Evolutionary conservation across 2,888 invertebrate species (phyloP).

Genomic region (Myathropa florea): DNA sequence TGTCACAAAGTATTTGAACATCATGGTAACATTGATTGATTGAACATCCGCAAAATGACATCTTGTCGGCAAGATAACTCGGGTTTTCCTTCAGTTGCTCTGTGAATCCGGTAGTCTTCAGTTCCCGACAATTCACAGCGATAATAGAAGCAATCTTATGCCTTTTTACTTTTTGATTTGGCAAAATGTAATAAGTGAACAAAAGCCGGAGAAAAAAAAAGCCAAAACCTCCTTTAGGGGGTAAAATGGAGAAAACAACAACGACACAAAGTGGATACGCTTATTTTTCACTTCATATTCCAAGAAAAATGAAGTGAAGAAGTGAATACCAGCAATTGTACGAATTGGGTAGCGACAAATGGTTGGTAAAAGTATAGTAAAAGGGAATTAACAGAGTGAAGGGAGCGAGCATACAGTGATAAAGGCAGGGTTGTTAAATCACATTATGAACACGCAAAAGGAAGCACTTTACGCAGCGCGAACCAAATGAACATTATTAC

Average conservation of each 20-base stretch:
- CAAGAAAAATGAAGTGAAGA: neutral
- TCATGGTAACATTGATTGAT: slow-evolving; percentile 36
- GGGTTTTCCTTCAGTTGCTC: slow-evolving; percentile 1
- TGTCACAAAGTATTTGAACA: neutral
- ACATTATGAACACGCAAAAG: slow-evolving; percentile 69
- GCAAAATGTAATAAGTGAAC: slow-evolving; percentile 27
- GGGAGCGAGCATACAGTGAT: slow-evolving; percentile 1
- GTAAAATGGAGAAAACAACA: neutral
- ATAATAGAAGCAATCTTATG: slow-evolving; percentile 39
- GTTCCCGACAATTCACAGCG: slow-evolving; percentile 28
- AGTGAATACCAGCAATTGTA: slow-evolving; percentile 6
- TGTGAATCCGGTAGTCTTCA: neutral
- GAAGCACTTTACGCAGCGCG: slow-evolving; percentile 70
- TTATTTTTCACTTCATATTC: slow-evolving; percentile 15
- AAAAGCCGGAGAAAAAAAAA: neutral
- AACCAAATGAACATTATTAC: slow-evolving; percentile 42
- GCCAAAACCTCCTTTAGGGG: neutral
- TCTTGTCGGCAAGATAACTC: slow-evolving; percentile 19
- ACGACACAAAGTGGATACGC: slow-evolving; percentile 10
- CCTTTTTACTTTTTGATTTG: slow-evolving; percentile 31
- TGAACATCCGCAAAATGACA: slow-evolving; percentile 29
- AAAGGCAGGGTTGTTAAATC: slow-evolving; percentile 55
- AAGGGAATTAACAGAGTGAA: neutral
- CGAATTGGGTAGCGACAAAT: slow-evolving; percentile 5
- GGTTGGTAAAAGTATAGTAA: neutral